A percentile compares a stretch with the other conserved stretches of the same genome.
Conservation (phyloP, 2,888 invertebrate species). For the Patella caerulea region DNA sequence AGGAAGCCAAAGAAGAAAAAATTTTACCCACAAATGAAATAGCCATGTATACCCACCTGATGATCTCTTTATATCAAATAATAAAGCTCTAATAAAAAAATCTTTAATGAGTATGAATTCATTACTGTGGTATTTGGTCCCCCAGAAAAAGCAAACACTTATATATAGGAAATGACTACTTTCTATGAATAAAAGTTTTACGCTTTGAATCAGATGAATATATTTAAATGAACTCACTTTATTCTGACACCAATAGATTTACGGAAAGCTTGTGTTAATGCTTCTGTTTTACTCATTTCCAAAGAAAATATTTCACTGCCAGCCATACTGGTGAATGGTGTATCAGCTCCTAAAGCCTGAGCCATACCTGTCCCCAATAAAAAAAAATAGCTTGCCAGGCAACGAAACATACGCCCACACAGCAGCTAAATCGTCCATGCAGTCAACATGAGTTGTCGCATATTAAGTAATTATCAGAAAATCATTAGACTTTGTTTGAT, state of each 20-base stretch:
- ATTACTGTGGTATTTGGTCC: too few species aligned
- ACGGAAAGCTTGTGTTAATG: constrained; percentile 94
- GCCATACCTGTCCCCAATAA: constrained; percentile 76
- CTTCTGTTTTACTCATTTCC: constrained; percentile 99
- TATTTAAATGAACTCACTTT: constrained; percentile 77
- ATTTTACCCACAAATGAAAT: too few species aligned
- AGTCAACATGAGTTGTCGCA: too few species aligned
- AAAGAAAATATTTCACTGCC: constrained; percentile 98
- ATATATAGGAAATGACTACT: background rate
- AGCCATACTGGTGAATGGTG: constrained; percentile 98
- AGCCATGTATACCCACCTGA: too few species aligned
- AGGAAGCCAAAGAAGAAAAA: too few species aligned
- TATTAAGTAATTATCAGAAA: too few species aligned
- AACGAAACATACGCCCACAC: background rate
- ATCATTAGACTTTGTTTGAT: too few species aligned
- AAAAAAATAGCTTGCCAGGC: constrained; percentile 45
- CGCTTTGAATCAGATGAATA: background rate
- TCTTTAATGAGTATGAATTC: too few species aligned
- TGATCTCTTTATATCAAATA: too few species aligned
- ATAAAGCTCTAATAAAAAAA: too few species aligned
- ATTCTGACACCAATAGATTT: constrained; percentile 95
- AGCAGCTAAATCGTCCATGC: too few species aligned
- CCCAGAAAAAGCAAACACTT: too few species aligned
- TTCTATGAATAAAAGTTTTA: background rate
- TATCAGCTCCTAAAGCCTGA: constrained; percentile 92